Evolutionary conservation across 2,113 vertebrate genomes (phyloP).

Genomic region (Gopherus flavomarginatus): DNA sequence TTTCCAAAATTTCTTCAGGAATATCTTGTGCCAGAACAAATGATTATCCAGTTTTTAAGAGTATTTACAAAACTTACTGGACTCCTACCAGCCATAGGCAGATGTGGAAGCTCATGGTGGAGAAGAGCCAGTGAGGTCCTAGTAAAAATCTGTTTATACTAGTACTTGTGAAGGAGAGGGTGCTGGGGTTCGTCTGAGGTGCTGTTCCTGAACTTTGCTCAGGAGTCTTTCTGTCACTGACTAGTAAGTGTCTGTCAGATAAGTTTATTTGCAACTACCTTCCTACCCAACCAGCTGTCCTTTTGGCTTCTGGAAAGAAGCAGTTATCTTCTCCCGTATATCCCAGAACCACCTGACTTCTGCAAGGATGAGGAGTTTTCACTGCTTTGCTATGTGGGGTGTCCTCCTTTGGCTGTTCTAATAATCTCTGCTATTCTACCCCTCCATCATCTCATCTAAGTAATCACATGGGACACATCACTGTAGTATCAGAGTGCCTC

Average conservation of each 20-base stretch:
- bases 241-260: not conserved
- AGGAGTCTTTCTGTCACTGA: not conserved
- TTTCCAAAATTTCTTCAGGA: not conserved
- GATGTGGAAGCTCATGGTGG: not conserved
- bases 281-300: not conserved
- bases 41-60: not conserved
- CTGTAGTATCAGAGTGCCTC: not conserved
- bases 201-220: not conserved
- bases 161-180: not conserved
- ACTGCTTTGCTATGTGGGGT: too few species aligned
- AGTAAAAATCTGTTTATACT: not conserved
- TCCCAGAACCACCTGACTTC: not conserved
- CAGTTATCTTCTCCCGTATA: not conserved
- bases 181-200: not conserved
- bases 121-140: not conserved
- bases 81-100: not conserved
- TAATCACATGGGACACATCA: not conserved
- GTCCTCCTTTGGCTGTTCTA: not conserved
- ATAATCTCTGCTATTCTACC: not conserved
- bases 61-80: not conserved
- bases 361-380: not conserved
- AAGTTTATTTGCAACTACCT: not conserved
- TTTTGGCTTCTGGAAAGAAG: not conserved
- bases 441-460: not conserved
- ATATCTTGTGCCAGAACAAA: not conserved